Percentiles rank a stretch among this genome's conserved stretches.
Evolutionary conservation across 2,797 vertebrate genomes (phyloP).

Genomic region (Tauraco hartlaubi): DNA sequence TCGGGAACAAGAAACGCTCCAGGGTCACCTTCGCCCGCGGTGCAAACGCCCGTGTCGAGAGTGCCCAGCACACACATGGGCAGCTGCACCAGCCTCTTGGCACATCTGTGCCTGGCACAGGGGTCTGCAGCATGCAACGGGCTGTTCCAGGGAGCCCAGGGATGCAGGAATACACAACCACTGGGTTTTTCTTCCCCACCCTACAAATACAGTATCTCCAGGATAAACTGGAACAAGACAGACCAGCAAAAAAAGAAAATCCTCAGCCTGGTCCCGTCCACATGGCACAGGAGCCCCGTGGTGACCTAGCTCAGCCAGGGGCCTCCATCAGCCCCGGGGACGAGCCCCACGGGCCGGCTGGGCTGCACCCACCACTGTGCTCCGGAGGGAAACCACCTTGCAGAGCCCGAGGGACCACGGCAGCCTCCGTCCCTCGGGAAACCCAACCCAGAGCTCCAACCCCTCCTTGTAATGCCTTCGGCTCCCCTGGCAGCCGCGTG

Average conservation of each 20-base stretch:
- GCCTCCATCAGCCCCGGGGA: background rate
- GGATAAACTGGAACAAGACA: background rate
- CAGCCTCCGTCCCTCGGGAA: background rate
- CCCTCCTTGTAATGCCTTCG: too few relatives aligned
- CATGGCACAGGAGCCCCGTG: background rate
- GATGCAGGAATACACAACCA: fast-evolving
- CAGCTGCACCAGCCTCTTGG: fast-evolving
- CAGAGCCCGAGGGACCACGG: background rate
- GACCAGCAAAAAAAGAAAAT: background rate
- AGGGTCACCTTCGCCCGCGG: fast-evolving
- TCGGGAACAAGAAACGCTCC: background rate
- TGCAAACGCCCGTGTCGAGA: too few relatives aligned
- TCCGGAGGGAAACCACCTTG: fast-evolving
- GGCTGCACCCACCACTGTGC: fast-evolving
- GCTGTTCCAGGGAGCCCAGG: fast-evolving
- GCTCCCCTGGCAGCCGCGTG: fast-evolving
- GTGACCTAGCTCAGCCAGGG: fast-evolving
- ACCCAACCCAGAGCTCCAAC: background rate
- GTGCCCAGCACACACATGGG: fast-evolving
- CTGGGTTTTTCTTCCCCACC: background rate
- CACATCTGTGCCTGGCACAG: fast-evolving
- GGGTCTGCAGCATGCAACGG: fast-evolving
- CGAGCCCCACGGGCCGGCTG: fast-evolving
- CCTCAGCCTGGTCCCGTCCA: too few relatives aligned
- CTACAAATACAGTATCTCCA: fast-evolving